A percentile compares a stretch with the other conserved stretches of the same genome.
phyloP scores from a whole-genome alignment of 1,140 invertebrate species.

The Camponotus vicinus region DNA sequence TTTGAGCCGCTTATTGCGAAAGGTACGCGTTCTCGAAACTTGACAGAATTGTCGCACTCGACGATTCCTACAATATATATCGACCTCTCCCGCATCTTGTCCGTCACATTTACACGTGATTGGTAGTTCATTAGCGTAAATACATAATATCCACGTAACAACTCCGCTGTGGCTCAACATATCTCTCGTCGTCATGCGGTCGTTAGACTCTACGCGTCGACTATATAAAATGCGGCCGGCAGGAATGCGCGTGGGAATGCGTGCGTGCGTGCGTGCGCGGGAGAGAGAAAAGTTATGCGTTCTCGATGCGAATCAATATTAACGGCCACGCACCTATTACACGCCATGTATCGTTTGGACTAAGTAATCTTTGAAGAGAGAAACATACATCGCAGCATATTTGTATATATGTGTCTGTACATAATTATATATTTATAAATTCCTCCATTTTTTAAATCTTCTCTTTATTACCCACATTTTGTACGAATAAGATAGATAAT shows the following conservation, averaged over 20 bases:
- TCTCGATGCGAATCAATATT: constrained; percentile 64
- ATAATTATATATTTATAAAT: neutral
- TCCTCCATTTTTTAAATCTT: too few relatives aligned
- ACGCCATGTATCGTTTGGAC: neutral
- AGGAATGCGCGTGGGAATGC: constrained; percentile 74
- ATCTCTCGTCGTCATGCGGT: constrained; percentile 38
- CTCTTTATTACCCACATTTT: neutral
- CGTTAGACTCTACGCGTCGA: constrained; percentile 49
- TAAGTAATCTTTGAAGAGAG: neutral
- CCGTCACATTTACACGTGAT: neutral
- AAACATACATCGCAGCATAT: neutral
- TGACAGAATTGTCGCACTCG: neutral
- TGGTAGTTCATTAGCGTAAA: constrained; percentile 72
- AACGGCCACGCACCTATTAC: constrained; percentile 7
- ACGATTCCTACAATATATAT: too few relatives aligned
- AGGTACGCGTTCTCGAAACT: neutral
- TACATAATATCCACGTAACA: constrained; percentile 72
- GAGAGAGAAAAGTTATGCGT: constrained; percentile 46
- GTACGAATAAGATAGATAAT: neutral
- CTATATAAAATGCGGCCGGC: constrained; percentile 58
- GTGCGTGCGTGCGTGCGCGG: neutral
- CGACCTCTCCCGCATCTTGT: neutral
- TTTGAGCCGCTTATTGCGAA: constrained; percentile 33
- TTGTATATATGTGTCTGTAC: too few relatives aligned
- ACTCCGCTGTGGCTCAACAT: constrained; percentile 67